Conservation (phyloP, 2,888 invertebrate species). For the Liopterus haemorrhoidalis region DNA sequence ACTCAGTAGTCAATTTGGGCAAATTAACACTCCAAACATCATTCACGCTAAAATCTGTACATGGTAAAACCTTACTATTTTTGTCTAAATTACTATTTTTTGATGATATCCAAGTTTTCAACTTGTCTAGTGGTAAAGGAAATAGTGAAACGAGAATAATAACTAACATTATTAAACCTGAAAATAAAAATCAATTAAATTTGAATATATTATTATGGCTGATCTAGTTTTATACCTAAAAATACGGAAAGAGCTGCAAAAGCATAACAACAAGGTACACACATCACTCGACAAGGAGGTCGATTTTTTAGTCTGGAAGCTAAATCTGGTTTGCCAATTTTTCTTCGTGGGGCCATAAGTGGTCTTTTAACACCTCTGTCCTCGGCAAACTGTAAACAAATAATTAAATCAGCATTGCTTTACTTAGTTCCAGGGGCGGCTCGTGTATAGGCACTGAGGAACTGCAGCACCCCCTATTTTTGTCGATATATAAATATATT, state of each 20-base stretch:
- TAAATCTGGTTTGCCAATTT: slow-evolving; percentile 47
- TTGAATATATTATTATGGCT: no score
- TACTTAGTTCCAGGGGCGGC: no score
- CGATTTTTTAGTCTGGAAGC: slow-evolving; percentile 52
- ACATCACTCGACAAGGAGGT: slow-evolving; percentile 52
- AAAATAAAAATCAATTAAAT: slow-evolving; percentile 32
- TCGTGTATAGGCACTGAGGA: no score
- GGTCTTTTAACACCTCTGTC: slow-evolving; percentile 66
- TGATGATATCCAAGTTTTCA: slow-evolving; percentile 54
- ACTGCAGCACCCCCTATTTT: no score
- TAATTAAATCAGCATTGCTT: no score
- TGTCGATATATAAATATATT: no score
- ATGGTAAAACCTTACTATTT: slow-evolving; percentile 49
- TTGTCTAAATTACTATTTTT: slow-evolving; percentile 33
- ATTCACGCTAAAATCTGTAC: slow-evolving; percentile 53
- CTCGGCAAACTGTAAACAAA: slow-evolving; percentile 51
- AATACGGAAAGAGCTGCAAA: slow-evolving; percentile 55
- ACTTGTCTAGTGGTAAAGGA: slow-evolving; percentile 56
- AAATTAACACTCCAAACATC: slow-evolving; percentile 64
- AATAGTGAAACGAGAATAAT: slow-evolving; percentile 60
- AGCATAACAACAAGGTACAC: slow-evolving; percentile 62
- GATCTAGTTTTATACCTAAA: no score
- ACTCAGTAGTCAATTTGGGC: slow-evolving; percentile 66
- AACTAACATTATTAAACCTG: slow-evolving; percentile 57
- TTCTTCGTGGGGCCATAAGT: slow-evolving; percentile 66